Base-by-base conservation (phyloP, 2,113 vertebrate species). In the Bubo blakistoni region DNA sequence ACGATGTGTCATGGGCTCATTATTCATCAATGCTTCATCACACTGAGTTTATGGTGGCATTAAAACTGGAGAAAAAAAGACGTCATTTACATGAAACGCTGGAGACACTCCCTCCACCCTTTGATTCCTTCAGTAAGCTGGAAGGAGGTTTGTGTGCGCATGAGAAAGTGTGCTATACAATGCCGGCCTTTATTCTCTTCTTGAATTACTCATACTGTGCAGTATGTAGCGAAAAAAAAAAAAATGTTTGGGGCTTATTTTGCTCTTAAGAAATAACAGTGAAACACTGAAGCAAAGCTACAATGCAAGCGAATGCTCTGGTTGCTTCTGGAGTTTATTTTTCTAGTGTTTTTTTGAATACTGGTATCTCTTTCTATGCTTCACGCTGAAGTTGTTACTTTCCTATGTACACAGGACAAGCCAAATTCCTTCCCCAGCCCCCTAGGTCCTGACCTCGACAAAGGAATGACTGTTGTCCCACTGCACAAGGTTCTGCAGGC, bases 181-280 rank as follows among this genome's bases (percentile, higher is more conserved):
- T 96, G 96, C 94, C 34, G 13, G 89, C 91, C 96, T 97, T 97
- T 97, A 94, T 97, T 97, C 96, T 95, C 95, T 46, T 65, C 92
- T 92, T 97, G 91, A 96, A 96, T 97, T 96, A 97, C 96, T 96
- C 96, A 96, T 96, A 96, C 92, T 94, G 93, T 93, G 95, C 95
- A 97, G 96, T 91, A 96, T 95, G 90, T 95, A 94, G 81, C 7
- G 59, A 72, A 81, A 90, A 94, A 90, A 88, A 86, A 81, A 71
- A 71, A 30, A 69, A 79, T 51, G 34, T 96, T 96, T 95, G 38
- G 52, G 57, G 25, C 40, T 95, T 94, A 72, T 95, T 94, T 95
- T 94, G 67, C 86, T 94, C 69, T 93, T 95, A 90, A 96, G 92
- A 88, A 96, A 95, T 94, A 96, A 95, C 76, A 94, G 81, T 77